Percentiles rank a stretch among this genome's conserved stretches.
These are phyloP conservation scores for Araneus ventricosus DNA, from an alignment of 1,140 invertebrate genomes.

Conservation along the genomic window DNA sequence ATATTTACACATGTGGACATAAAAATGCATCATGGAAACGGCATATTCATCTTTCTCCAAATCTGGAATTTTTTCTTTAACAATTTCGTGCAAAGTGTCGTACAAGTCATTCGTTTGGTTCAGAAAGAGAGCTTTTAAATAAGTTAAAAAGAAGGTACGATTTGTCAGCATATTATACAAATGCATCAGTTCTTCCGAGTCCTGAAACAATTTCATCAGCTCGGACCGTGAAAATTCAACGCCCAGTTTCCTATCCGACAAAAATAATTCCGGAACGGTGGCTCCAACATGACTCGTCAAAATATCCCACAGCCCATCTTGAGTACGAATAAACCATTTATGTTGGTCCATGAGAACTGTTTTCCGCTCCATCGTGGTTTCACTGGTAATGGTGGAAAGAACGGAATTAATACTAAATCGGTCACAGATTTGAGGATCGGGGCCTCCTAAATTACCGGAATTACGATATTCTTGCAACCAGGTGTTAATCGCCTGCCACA, in stretches of 20 bases:
- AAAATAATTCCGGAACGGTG: slow-evolving; percentile 26
- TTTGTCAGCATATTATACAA: background rate
- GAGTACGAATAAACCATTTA: slow-evolving; percentile 31
- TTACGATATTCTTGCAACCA: background rate
- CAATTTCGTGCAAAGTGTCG: background rate
- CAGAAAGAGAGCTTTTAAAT: background rate
- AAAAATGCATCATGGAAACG: slow-evolving; percentile 11
- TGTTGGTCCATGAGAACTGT: slow-evolving; percentile 49
- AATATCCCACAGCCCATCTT: slow-evolving; percentile 2
- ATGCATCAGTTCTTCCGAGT: background rate
- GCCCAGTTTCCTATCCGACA: slow-evolving; percentile 19
- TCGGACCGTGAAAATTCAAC: background rate
- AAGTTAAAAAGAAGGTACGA: background rate
- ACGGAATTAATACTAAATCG: background rate
- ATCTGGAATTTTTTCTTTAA: background rate
- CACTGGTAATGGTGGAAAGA: background rate
- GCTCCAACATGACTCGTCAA: slow-evolving; percentile 56
- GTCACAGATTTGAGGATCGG: background rate
- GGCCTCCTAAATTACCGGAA: background rate
- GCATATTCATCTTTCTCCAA: background rate
- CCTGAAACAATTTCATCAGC: background rate
- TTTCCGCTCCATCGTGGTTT: slow-evolving; percentile 12
- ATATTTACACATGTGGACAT: slow-evolving; percentile 23
- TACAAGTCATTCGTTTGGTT: slow-evolving; percentile 7
- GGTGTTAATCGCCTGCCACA: background rate